Percentiles rank a stretch among this genome's conserved stretches.
Evolutionary conservation across 2,113 vertebrate species (phyloP).

Genomic region (Acrocephalus arundinaceus): DNA sequence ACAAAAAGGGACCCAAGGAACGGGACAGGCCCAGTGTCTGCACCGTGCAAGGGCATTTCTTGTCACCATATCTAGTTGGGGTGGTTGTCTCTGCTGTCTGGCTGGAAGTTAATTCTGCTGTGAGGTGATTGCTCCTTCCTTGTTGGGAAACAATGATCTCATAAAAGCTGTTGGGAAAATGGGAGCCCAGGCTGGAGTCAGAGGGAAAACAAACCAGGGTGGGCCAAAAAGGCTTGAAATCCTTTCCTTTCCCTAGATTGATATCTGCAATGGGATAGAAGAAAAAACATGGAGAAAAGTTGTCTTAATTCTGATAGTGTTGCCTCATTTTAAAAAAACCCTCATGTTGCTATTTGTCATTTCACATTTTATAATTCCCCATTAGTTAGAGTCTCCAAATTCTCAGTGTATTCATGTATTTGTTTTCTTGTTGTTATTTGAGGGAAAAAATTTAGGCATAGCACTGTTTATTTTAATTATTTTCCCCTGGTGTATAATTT

Average conservation of each 20-base stretch:
- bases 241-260: neutral
- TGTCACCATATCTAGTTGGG: fast-evolving
- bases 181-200: neutral
- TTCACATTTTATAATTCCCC: neutral
- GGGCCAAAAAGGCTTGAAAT: neutral
- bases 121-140: neutral
- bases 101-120: neutral
- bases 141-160: neutral
- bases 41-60: neutral
- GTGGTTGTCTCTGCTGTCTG: neutral
- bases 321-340: neutral
- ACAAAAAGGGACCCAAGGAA: neutral
- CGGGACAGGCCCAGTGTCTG: neutral
- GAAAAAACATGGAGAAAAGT: neutral
- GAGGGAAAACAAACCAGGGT: neutral
- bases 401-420: neutral
- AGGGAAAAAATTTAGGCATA: neutral
- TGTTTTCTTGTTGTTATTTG: neutral
- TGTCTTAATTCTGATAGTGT: neutral
- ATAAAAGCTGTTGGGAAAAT: neutral
- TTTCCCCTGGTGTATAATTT: neutral
- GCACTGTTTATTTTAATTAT: neutral
- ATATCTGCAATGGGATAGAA: neutral
- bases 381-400: neutral
- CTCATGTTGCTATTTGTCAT: neutral